Evolutionary conservation across 2,797 vertebrate species (phyloP).

Genomic region (Sternarchorhynchus goeldii): DNA sequence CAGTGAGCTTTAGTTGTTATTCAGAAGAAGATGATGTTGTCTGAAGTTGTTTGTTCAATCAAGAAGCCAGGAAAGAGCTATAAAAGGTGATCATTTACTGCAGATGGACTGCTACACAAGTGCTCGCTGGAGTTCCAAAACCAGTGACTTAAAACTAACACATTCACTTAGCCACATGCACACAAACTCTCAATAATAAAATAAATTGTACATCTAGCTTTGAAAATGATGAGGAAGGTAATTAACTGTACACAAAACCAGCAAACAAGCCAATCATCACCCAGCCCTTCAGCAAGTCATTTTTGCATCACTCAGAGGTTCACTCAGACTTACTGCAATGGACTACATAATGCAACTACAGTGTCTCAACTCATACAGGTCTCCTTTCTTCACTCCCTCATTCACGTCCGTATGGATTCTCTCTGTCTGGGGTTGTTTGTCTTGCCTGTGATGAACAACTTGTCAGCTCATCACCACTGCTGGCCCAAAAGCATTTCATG

Average conservation of each 20-base stretch:
- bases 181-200: conserved; percentile 54
- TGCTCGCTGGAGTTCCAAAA: conserved; percentile 56
- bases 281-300: conserved; percentile 27
- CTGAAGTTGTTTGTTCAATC: conserved; percentile 63
- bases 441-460: conserved; percentile 38
- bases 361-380: conserved; percentile 13
- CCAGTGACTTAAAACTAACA: conserved; percentile 60
- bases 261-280: conserved; percentile 43
- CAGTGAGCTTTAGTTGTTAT: conserved; percentile 58
- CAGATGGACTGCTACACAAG: conserved; percentile 61
- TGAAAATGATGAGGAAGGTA: conserved; percentile 61
- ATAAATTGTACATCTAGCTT: conserved; percentile 60
- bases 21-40: conserved; percentile 55
- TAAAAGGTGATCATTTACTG: conserved; percentile 57
- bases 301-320: conserved; percentile 18
- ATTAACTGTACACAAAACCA: conserved; percentile 51
- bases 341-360: conserved; percentile 10
- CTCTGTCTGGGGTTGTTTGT: conserved; percentile 40
- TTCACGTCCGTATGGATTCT: conserved; percentile 11
- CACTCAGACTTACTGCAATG: conserved; percentile 18
- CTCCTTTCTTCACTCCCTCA: conserved; percentile 2
- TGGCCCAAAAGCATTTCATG: no score
- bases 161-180: conserved; percentile 37
- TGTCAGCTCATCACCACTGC: conserved; percentile 17
- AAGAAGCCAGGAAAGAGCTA: conserved; percentile 53